Evolutionary conservation across 2,797 vertebrate species (phyloP), one percentile per base, ranked within the genome.

Genomic region (Syngnathus acus): DNA sequence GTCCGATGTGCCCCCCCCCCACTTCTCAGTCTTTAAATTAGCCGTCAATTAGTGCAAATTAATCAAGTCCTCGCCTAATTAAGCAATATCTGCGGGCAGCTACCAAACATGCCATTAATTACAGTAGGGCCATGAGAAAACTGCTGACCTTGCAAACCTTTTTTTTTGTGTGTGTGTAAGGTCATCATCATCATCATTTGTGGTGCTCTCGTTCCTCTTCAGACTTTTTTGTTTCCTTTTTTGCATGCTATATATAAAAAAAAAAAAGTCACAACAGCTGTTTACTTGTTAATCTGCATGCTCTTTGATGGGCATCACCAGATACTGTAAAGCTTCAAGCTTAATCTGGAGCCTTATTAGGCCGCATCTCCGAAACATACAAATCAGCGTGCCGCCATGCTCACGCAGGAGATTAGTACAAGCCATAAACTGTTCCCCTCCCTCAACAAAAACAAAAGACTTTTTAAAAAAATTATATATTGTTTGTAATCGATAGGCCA

Each of bases 31-130:
- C 90, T 88, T 92, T 91, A 96, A 98, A 98, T 98, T 98, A 98
- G 95, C 96, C 94, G 95, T 98, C 96, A 98, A 96, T 98, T 98
- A 97, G 92, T 90, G 92, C 95, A 95, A 94, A 97, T 96, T 93
- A 96, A 97, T 98, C 96, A 98, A 95, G 92, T 95, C 89, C 90
- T 94, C 90, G 94, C 95, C 94, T 94, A 96, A 97, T 98, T 97
- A 97, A 95, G 94, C 95, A 96, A 94, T 93, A 92, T 87, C 92
- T 86, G 92, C 92, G 90, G 94, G 93, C 93, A 93, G 93, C 93
- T 94, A 92, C 92, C 93, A 93, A 96, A 93, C 91, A 88, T 84
- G 82, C 89, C 89, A 93, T 94, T 62, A 62, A 62, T 47, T 95
- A 92, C 94, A 88, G 72, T 75, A 85, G 86, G 90, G 88, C 90